A percentile compares a stretch with the other conserved stretches of the same genome.
phyloP scores from a whole-genome alignment of 2,113 vertebrate species.

The Megaceryle maxima region DNA sequence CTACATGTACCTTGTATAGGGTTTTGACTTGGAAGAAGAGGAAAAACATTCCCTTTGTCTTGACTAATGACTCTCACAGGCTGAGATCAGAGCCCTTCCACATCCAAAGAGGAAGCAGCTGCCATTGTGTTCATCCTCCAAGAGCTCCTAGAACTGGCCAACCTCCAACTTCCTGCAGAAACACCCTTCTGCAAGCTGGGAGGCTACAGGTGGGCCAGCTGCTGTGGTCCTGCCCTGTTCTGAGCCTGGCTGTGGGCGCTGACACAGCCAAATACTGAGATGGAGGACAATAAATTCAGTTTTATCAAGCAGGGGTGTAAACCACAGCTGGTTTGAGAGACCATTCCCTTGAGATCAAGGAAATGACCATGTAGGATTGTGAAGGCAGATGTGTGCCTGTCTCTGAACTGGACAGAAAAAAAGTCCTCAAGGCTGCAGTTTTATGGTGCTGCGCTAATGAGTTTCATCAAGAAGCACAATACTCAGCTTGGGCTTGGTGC shows the following conservation, averaged over 20 bases:
- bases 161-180: constrained; percentile 32
- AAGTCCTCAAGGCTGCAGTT: not conserved
- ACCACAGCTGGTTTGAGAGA: not conserved
- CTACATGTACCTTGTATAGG: fast-evolving
- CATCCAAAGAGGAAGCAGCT: constrained; percentile 53
- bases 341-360: too few relatives aligned
- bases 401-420: not conserved
- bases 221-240: not conserved
- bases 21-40: not conserved
- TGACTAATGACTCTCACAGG: not conserved
- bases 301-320: not conserved
- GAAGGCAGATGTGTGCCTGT: not conserved
- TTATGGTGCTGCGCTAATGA: not conserved
- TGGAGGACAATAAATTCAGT: not conserved
- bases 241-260: fast-evolving
- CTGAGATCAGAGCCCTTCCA: not conserved
- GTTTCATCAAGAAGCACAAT: not conserved
- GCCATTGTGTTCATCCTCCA: not conserved
- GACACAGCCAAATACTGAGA: not conserved
- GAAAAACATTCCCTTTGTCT: not conserved
- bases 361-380: not conserved
- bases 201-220: not conserved
- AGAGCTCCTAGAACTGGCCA: constrained; percentile 3
- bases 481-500: not conserved
- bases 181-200: not conserved